These are phyloP conservation scores for Heliangelus exortis DNA, from an alignment of 2,797 vertebrate species.

Conservation along the genomic window DNA sequence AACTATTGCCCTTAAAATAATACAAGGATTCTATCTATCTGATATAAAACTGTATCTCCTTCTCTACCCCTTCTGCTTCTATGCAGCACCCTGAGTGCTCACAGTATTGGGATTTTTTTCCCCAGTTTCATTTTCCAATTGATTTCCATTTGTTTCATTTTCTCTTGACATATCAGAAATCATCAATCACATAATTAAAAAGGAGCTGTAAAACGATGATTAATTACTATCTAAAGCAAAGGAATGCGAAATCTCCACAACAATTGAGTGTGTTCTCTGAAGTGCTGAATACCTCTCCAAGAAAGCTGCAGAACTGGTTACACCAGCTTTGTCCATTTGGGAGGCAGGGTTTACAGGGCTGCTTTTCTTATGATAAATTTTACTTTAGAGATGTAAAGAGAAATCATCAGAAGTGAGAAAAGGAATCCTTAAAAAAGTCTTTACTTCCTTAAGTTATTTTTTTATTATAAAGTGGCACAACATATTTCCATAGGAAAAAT, in stretches of 20 bases:
- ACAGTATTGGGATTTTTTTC: neutral
- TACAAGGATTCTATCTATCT: neutral
- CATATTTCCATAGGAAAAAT: neutral
- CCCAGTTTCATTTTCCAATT: neutral
- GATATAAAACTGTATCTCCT: neutral
- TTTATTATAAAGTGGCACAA: neutral
- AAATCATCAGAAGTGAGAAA: neutral
- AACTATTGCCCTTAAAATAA: neutral
- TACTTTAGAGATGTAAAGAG: neutral
- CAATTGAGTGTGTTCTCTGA: neutral
- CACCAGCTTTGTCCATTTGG: neutral
- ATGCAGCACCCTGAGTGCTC: neutral
- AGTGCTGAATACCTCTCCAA: neutral
- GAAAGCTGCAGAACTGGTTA: neutral
- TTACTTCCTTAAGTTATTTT: neutral
- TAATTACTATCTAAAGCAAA: constrained; percentile 51
- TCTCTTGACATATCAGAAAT: constrained; percentile 51
- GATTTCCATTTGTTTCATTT: constrained; percentile 52
- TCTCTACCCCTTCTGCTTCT: neutral
- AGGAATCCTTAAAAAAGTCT: neutral
- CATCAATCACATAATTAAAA: constrained; percentile 59
- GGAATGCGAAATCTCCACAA: constrained; percentile 34
- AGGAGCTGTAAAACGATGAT: constrained; percentile 43
- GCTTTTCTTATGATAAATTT: neutral
- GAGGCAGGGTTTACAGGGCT: neutral